These are phyloP conservation scores for Crax fasciolata DNA, from an alignment of 2,797 vertebrate genomes.

Conservation along the genomic window DNA sequence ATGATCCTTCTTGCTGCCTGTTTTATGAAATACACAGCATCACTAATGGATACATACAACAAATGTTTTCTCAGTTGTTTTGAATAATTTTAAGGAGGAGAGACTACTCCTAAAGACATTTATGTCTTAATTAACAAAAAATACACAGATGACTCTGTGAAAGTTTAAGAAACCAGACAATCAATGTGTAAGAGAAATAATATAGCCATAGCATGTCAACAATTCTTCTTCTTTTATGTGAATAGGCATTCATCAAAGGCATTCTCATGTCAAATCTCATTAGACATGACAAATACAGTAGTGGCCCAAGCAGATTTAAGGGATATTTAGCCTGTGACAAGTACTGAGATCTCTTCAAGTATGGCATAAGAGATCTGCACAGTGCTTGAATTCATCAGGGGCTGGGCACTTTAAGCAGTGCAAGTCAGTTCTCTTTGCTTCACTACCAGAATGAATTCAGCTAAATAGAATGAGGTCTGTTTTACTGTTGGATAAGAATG, in stretches of 20 bases:
- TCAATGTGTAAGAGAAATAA: background rate
- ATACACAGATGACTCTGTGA: background rate
- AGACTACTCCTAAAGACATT: background rate
- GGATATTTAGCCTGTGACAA: background rate
- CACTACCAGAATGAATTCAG: background rate
- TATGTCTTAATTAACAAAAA: background rate
- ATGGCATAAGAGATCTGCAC: background rate
- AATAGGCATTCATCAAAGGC: background rate
- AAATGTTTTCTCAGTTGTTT: background rate
- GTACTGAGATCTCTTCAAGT: background rate
- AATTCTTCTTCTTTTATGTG: background rate
- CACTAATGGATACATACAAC: background rate
- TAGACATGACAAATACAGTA: background rate
- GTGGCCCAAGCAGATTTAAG: background rate
- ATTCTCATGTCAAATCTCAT: background rate
- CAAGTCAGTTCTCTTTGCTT: background rate
- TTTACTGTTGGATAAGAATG: slow-evolving; percentile 28
- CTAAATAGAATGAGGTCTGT: background rate
- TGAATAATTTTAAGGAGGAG: background rate
- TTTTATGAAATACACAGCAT: background rate
- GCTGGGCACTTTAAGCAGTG: background rate
- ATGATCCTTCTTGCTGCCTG: background rate
- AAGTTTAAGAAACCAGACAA: background rate
- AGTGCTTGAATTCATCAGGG: background rate
- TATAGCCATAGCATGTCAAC: background rate